Base-by-base conservation (phyloP, 2,113 vertebrate species). In the Antechinus stuartii region DNA sequence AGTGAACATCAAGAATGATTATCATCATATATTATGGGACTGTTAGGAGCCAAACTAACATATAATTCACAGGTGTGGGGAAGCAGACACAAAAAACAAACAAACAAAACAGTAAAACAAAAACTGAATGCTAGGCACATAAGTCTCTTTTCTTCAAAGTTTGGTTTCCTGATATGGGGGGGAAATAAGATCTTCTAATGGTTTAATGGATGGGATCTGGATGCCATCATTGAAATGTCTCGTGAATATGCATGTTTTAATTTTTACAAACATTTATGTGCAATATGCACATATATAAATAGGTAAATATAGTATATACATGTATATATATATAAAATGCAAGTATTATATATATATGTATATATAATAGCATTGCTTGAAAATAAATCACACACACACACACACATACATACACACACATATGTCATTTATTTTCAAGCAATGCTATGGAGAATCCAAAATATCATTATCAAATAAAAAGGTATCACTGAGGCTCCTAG, bases 191-290 rank as follows among this genome's bases (percentile, higher is more conserved):
- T 96, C 92, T 93, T 96, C 84, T 94, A 96, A 94, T 94, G 97
- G 54, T 52, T 93, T 97, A 91, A 97, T 97, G 96, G 96, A 97
- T 95, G 96, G 92, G 54, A 96, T 94, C 91, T 14, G 92, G n/a
- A 95, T 97, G 54, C 61, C 90, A 92, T 94, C 52, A 96, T 95
- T 97, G 92, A 50, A 91, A 97, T 96, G 97, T 68, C 95, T 95
- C 89, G 94, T 35, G 1, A 93, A 94, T 93, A 42, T 90, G 95
- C 97, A 97, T 91, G 93, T 97, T 49, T 89, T 95, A 90, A 95
- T 94, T 96, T 95, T 92, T 89, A 84, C 24, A 93, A 35, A 96
- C 50, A 96, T 92, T 50, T 97, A 56, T 95, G 26, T 93, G 46
- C 35, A 94, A 91, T 57, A 91, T 91, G 3, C 91, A 94, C 96